These are phyloP conservation scores for Vannuccia rotundouncinata DNA, from an alignment of 2,888 invertebrate species.

Conservation along the genomic window DNA sequence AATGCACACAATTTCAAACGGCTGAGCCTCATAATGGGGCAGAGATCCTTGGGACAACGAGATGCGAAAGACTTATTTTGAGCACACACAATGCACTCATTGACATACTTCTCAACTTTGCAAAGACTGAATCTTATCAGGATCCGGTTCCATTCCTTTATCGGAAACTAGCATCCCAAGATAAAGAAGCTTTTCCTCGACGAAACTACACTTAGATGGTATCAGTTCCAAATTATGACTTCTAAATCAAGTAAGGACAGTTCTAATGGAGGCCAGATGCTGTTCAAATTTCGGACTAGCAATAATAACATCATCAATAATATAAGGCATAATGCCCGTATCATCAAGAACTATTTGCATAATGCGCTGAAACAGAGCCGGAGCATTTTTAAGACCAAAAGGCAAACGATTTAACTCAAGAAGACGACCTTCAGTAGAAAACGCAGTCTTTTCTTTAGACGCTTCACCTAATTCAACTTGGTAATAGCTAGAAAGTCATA, in stretches of 20 bases:
- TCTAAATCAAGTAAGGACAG: background rate
- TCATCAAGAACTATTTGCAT: background rate
- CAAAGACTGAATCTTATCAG: too few species aligned
- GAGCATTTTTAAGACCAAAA: background rate
- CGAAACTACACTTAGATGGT: too few species aligned
- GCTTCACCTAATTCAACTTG: background rate
- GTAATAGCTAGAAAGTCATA: background rate
- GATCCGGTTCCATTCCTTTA: too few species aligned
- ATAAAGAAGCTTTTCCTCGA: too few species aligned
- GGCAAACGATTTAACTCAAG: background rate
- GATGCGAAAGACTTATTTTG: too few species aligned
- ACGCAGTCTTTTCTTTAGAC: background rate
- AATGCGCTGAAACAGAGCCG: background rate
- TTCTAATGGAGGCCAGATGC: background rate
- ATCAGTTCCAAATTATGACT: background rate
- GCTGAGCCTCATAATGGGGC: too few species aligned
- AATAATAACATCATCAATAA: background rate
- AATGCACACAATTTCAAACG: background rate
- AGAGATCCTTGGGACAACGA: too few species aligned
- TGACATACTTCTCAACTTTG: too few species aligned
- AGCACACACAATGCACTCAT: too few species aligned
- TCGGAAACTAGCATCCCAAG: too few species aligned
- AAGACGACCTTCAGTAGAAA: background rate
- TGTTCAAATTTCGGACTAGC: background rate
- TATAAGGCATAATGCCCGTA: background rate